Conservation (phyloP, 1,140 invertebrate species). For the Nephila pilipes region DNA sequence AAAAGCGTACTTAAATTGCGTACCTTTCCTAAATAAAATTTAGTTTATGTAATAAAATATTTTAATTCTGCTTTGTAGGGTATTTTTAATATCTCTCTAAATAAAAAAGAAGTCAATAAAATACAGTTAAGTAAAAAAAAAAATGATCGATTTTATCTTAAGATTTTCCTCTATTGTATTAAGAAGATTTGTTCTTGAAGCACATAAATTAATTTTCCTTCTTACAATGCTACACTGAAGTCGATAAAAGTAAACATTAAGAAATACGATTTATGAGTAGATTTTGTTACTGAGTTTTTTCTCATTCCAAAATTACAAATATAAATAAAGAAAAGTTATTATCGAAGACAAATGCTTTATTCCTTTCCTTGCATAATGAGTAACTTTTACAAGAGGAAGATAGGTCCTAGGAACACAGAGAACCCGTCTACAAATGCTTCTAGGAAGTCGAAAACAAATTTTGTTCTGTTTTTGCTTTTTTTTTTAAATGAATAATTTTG, state of each 20-base stretch:
- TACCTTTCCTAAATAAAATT: too few species aligned
- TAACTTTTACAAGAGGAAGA: background rate
- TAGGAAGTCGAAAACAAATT: slow-evolving; percentile 42
- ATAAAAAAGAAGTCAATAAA: too few species aligned
- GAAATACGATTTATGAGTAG: background rate
- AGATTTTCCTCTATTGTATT: too few species aligned
- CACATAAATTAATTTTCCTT: too few species aligned
- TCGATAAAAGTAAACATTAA: background rate
- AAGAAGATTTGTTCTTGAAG: too few species aligned
- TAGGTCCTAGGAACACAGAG: background rate
- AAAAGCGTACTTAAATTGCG: too few species aligned
- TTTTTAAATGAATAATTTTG: slow-evolving; percentile 54
- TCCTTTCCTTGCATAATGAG: slow-evolving; percentile 34
- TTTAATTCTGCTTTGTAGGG: too few species aligned
- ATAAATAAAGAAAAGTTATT: slow-evolving; percentile 62
- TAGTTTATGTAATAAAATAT: too few species aligned
- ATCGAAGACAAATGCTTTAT: slow-evolving; percentile 51
- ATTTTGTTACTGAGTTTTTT: background rate
- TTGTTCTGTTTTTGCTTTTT: slow-evolving; percentile 13
- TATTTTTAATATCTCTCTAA: too few species aligned
- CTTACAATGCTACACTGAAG: background rate
- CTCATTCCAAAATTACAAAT: slow-evolving; percentile 39
- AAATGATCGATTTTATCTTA: too few species aligned
- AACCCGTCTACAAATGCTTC: background rate
- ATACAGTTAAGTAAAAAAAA: too few species aligned